A percentile compares a stretch with the other conserved stretches of the same genome.
These are phyloP conservation scores for Montifringilla adamsi DNA, from an alignment of 2,113 vertebrate genomes.

Conservation along the genomic window DNA sequence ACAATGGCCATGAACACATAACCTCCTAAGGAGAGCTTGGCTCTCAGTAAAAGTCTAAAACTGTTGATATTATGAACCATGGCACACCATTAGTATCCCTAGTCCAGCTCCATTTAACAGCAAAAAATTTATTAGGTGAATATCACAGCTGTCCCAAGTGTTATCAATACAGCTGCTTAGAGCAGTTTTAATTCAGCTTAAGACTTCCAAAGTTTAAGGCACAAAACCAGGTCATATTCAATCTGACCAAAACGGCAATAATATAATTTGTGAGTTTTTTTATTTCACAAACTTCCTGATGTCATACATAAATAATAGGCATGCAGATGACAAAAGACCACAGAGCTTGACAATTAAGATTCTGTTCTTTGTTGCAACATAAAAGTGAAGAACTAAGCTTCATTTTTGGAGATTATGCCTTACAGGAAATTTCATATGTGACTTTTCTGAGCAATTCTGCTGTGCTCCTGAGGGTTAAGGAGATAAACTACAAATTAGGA, in stretches of 20 bases:
- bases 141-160: neutral
- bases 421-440: neutral
- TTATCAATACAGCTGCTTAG: neutral
- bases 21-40: neutral
- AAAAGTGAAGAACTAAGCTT: neutral
- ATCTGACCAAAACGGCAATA: neutral
- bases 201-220: neutral
- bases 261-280: neutral
- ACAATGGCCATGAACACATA: neutral
- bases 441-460: neutral
- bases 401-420: neutral
- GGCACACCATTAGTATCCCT: neutral
- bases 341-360: neutral
- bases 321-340: neutral
- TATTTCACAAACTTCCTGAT: neutral
- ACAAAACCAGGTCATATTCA: neutral
- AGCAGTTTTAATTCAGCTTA: neutral
- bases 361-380: accelerated
- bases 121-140: neutral
- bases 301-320: neutral
- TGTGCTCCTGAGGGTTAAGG: neutral
- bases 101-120: neutral
- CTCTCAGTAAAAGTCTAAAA: neutral
- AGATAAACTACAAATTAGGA: neutral
- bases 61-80: neutral